Conservation (phyloP, 2,113 vertebrate genomes). For the Ceyx cyanopectus region DNA sequence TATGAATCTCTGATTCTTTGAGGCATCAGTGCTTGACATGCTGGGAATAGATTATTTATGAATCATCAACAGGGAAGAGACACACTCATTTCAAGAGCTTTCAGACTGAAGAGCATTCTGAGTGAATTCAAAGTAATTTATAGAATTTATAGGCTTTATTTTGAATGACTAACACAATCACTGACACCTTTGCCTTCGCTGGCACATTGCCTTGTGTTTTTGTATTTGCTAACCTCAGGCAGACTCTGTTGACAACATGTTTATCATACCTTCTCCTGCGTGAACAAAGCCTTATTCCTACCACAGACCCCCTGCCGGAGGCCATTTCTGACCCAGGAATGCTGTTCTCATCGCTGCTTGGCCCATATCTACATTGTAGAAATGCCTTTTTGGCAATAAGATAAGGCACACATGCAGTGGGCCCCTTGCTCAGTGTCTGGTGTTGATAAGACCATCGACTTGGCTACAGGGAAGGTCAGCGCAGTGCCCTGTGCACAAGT, state of each 20-base stretch:
- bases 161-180: not conserved
- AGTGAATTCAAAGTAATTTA: not conserved
- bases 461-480: not conserved
- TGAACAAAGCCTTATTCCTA: not conserved
- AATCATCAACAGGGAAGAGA: not conserved
- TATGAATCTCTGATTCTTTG: not conserved
- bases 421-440: not conserved
- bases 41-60: slow-evolving; percentile 29
- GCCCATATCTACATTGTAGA: slow-evolving; percentile 4
- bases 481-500: fast-evolving
- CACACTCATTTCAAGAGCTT: not conserved
- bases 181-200: not conserved
- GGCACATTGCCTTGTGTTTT: not conserved
- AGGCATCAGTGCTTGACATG: not conserved
- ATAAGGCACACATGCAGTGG: not conserved
- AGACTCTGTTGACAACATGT: not conserved
- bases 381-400: slow-evolving; percentile 40
- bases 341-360: not conserved
- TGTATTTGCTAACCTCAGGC: not conserved
- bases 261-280: not conserved
- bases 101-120: not conserved
- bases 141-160: not conserved
- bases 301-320: not conserved
- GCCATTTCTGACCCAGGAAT: slow-evolving; percentile 39
- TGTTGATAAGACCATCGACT: not conserved